Evolutionary conservation across 2,888 invertebrate species (phyloP), one percentile per base, ranked within the genome.

Genomic region (Eupithecia tripunctaria): DNA sequence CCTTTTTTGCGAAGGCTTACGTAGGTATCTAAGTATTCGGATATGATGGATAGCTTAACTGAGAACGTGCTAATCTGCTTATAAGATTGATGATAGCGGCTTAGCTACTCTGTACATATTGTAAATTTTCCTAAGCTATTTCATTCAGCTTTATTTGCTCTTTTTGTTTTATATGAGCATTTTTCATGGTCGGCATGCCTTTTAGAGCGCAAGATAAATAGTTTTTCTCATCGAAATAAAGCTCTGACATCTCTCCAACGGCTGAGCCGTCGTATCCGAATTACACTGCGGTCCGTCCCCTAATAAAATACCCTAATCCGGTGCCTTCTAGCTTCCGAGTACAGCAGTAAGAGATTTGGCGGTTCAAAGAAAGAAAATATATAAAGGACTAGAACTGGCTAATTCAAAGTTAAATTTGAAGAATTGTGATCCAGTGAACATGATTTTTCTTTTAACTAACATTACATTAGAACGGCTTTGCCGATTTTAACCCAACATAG

Each of bases 231-330:
- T 51, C 51, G 51, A 51, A 21, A 51, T 51, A 21, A 51, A 51
- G 51, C 51, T 21, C 21, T 10, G 51, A 51, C n/a, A n/a, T n/a
- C 51, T 10, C 21, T 51, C 51, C 21, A 21, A 51, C 51, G 51
- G 51, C 21, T 51, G 6, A 47, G 47, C n/a, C 21, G 51, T 21
- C 51, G n/a, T 51, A 21, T 51, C 51, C 21, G 7, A 10, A 21
- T 51, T 21, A 51, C 21, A 18, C 51, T n/a, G 47, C 21, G 21
- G 51, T 51, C 21, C 51, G 51, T 51, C 51, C 10, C 21, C 10
- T 10, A 51, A 51, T 51, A 51, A 51, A 47, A 51, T 51, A 51
- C n/a, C 47, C n/a, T 47, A 47, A 47, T 47, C 47, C 47, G 47
- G 7, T 47, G n/a, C 8, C n/a, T n/a, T 47, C 47, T 8, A 18